Base-by-base conservation (phyloP, 2,888 invertebrate genomes). In the Mycalesis mineus region DNA sequence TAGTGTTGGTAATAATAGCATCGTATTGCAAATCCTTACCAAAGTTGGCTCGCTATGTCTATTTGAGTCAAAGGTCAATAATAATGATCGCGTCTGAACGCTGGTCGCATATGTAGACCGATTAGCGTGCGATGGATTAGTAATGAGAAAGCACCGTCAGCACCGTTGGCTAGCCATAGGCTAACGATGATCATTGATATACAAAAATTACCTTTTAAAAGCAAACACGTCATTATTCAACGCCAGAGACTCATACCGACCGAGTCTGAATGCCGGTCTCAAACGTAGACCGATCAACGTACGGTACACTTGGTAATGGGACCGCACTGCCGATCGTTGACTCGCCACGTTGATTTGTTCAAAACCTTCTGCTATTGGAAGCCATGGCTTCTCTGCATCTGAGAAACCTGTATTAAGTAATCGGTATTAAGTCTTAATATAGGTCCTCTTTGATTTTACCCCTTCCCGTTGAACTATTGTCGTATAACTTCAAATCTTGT, bases 291-390 rank as follows among this genome's bases (percentile, higher is more conserved):
- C 69, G 0, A 92, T 80, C 39, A 95, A 69, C 0, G 88, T 73
- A 5, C 82, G 66, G 65, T 83, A 88, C 6, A 93, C 83, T 57
- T 91, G 90, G 63, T 92, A 90, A 55, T 93, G 91, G 0, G 93
- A 93, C 0, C 88, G 79, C 0, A 78, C 72, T 0, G 90, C 81
- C 0, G 78, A 72, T 8, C 89, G 82, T 68, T 94, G 91, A 0
- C 69, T 79, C 22, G 83, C 88, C 11, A 94, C 89, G 71, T 95
- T 95, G 13, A 91, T 65, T 0, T 72, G 74, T 52, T 84, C 82
- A 65, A 89, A 94, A 41, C 94, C 92, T 0, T 90, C 81, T 39
- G 93, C 90, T 0, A 94, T 82, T 0, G 94, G 94, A 4, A 95
- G 75, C 95, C 95, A 95, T 0, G 94, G 91, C 0, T 71, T 73